Evolutionary conservation across 2,113 vertebrate species (phyloP), one percentile per base, ranked within the genome.

Genomic region (Dissostichus mawsoni): DNA sequence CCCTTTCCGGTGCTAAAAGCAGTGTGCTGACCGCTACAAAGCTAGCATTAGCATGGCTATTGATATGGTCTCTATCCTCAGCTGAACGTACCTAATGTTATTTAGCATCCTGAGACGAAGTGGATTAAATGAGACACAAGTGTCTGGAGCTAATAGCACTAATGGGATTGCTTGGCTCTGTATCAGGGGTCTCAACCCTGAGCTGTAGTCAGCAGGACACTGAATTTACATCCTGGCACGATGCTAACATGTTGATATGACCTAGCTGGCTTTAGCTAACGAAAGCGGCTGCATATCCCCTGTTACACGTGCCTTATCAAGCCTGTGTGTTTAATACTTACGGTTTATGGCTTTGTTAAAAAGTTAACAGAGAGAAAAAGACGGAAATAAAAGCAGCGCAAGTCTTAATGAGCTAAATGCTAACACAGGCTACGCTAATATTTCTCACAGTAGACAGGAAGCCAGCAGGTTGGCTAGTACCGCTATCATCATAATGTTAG

Each of bases 101-200:
- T 85, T 84, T 47, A 85, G 83, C 80, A 82, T 88, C 92, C 91
- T 92, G 90, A 94, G 91, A 91, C 56, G 44, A 84, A 78, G 65
- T 69, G 80, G 90, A 87, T 89, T 83, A 84, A 83, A 74, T 47
- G 72, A 80, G 72, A 89, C 81, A 71, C 56, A 70, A 78, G 63
- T 82, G 84, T 77, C 66, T 74, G 67, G 67, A 78, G 78, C 80
- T 91, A 88, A 87, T 61, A 86, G 68, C 80, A 13, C 76, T 94
- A 89, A 91, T 90, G 86, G 82, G 90, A 93, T 92, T 87, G 82
- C 76, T 70, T 80, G 69, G 88, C 80, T 87, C 71, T 76, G 63
- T 84, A 52, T 84, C 70, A 80, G 84, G 88, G 84, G 69, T 89
- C 86, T 82, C 48, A 69, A 64, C 36, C 71, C 83, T 72, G 78